Conservation (phyloP, 2,797 vertebrate species). For the Atherinosoma microstoma region DNA sequence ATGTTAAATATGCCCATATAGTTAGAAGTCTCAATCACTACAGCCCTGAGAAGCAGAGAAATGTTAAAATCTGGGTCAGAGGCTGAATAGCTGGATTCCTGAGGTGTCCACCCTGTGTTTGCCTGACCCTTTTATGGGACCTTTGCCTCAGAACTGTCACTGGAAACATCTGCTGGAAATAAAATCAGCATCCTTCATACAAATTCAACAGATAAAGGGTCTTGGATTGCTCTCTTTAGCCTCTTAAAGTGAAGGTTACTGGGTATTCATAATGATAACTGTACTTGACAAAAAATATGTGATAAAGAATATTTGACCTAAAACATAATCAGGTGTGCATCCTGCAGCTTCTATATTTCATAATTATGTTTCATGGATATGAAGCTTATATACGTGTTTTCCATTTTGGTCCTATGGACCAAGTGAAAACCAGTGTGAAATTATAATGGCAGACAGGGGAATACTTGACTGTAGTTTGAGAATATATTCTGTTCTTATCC, state of each 20-base stretch:
- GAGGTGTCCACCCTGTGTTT: conserved; percentile 58
- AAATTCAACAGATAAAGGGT: conserved; percentile 65
- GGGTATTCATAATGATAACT: conserved; percentile 19
- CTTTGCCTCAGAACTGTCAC: conserved; percentile 63
- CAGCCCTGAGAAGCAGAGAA: conserved; percentile 17
- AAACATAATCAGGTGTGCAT: conserved; percentile 17
- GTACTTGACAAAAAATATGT: conserved; percentile 2
- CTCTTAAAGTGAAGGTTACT: conserved; percentile 46
- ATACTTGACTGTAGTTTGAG: conserved; percentile 35
- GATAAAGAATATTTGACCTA: not conserved
- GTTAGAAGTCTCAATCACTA: conserved; percentile 8
- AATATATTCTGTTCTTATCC: conserved; percentile 30
- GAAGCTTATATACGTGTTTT: conserved; percentile 47
- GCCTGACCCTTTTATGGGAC: conserved; percentile 61
- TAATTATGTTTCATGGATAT: not conserved
- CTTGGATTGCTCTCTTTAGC: conserved; percentile 31
- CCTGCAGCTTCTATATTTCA: conserved; percentile 27
- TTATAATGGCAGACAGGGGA: conserved; percentile 39
- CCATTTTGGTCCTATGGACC: conserved; percentile 38
- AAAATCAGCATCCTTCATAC: conserved; percentile 57
- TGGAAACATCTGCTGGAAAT: conserved; percentile 69
- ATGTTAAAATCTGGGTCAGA: conserved; percentile 63
- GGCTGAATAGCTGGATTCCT: conserved; percentile 71
- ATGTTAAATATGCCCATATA: not conserved
- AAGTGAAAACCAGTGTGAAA: conserved; percentile 43